phyloP scores from a whole-genome alignment of 2,888 invertebrate species.

The Lycaena phlaeas region DNA sequence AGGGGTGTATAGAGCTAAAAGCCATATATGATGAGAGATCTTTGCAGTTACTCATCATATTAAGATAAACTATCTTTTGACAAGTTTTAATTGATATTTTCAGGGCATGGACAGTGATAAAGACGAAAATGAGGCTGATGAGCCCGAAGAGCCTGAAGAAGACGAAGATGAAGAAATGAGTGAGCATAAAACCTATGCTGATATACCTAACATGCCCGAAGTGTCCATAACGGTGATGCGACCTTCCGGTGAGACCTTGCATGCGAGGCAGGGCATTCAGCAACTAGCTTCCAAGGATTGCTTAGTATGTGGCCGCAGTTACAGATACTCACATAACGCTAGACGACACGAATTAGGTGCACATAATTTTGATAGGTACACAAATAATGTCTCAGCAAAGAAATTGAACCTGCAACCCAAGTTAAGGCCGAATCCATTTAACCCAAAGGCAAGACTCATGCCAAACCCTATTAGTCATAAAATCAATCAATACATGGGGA shows the following conservation, averaged over 20 bases:
- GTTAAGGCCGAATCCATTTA: conserved; percentile 63
- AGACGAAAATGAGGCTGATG: conserved; percentile 43
- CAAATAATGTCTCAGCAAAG: conserved; percentile 53
- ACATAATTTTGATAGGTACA: conserved; percentile 65
- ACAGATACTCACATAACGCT: conserved; percentile 67
- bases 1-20: too few species aligned
- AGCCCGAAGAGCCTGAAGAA: conserved; percentile 40
- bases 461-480: conserved; percentile 65
- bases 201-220: conserved; percentile 53
- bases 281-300: conserved; percentile 67
- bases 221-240: conserved; percentile 66
- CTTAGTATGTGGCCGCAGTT: conserved; percentile 61
- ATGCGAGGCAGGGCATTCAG: conserved; percentile 60
- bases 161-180: conserved; percentile 45
- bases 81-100: conserved; percentile 21
- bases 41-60: too few species aligned
- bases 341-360: conserved; percentile 62
- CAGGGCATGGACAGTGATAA: conserved; percentile 63
- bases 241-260: conserved; percentile 54
- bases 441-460: conserved; percentile 62
- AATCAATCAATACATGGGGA: conserved; percentile 51
- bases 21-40: too few species aligned
- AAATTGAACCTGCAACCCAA: conserved; percentile 52
- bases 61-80: too few species aligned
- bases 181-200: conserved; percentile 30